Conservation (phyloP, 2,888 invertebrate genomes). For the Portevinia maculata region DNA sequence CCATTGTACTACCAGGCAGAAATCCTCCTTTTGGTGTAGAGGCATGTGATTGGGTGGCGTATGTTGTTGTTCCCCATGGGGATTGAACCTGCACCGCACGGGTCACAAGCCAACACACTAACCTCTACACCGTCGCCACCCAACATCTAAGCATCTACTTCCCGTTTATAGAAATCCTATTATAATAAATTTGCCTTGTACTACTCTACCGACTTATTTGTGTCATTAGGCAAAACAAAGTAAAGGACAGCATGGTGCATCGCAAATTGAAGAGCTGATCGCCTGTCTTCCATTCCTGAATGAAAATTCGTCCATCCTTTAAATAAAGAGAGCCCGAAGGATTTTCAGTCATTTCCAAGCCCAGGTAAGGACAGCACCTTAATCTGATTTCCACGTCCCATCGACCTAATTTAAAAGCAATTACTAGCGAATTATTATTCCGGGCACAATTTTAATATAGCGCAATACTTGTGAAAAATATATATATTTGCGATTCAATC, state of each 20-base stretch:
- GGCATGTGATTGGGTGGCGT: too few relatives aligned
- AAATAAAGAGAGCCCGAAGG: constrained; percentile 58
- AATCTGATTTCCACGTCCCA: constrained; percentile 72
- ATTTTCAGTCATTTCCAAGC: constrained; percentile 31
- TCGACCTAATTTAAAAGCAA: constrained; percentile 74
- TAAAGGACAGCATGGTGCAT: constrained; percentile 13
- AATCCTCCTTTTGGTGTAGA: too few relatives aligned
- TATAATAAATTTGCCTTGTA: constrained; percentile 63
- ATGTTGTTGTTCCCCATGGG: too few relatives aligned
- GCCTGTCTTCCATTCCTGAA: constrained; percentile 4
- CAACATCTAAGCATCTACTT: constrained; percentile 62
- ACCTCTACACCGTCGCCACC: too few relatives aligned
- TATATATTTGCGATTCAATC: constrained; percentile 67
- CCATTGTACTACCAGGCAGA: too few relatives aligned
- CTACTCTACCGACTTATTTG: constrained; percentile 62
- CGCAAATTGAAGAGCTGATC: constrained; percentile 19
- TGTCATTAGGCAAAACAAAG: constrained; percentile 46
- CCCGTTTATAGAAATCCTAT: constrained; percentile 65
- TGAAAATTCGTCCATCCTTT: constrained; percentile 60
- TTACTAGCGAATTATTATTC: constrained; percentile 74
- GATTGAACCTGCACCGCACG: too few relatives aligned
- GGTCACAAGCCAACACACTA: too few relatives aligned
- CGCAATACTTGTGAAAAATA: constrained; percentile 35
- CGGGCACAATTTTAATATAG: constrained; percentile 70
- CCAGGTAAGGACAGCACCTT: constrained; percentile 54